phyloP scores from a whole-genome alignment of 2,888 invertebrate species.

The Reticulitermes lucifugus region DNA sequence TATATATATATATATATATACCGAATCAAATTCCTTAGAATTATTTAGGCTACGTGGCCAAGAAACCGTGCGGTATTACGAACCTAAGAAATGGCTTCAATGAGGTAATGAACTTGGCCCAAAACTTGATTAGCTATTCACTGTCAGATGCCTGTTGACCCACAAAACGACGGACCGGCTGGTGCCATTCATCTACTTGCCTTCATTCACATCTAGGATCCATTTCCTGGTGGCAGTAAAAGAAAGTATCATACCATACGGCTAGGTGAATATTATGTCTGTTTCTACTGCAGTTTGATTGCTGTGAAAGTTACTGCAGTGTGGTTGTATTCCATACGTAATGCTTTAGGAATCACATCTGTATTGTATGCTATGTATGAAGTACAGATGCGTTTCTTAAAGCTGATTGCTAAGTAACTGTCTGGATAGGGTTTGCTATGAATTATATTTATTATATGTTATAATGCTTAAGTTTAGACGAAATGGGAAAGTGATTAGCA shows the following conservation, averaged over 20 bases:
- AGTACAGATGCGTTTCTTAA: not conserved
- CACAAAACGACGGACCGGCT: constrained; percentile 1
- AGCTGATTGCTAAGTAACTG: not conserved
- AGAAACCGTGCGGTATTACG: not conserved
- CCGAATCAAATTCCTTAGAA: too few relatives aligned
- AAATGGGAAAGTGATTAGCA: too few relatives aligned
- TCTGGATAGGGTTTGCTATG: too few relatives aligned
- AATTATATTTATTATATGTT: too few relatives aligned
- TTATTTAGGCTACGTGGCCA: too few relatives aligned
- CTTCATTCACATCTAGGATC: constrained; percentile 34
- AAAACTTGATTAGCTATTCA: not conserved
- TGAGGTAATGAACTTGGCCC: constrained; percentile 1
- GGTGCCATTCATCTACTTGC: constrained; percentile 23
- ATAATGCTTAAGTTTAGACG: too few relatives aligned
- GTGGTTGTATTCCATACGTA: too few relatives aligned
- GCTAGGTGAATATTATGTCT: not conserved
- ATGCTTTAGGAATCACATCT: too few relatives aligned
- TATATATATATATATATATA: too few relatives aligned
- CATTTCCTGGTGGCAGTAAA: constrained; percentile 21
- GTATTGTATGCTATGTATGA: too few relatives aligned
- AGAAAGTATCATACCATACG: constrained; percentile 16
- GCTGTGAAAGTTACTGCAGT: too few relatives aligned
- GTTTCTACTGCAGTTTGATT: too few relatives aligned
- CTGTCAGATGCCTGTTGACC: constrained; percentile 28
- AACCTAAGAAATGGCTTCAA: not conserved